Evolutionary conservation across 1,140 invertebrate genomes (phyloP), one percentile per base, ranked within the genome.

Genomic region (Condylostylus longicornis): DNA sequence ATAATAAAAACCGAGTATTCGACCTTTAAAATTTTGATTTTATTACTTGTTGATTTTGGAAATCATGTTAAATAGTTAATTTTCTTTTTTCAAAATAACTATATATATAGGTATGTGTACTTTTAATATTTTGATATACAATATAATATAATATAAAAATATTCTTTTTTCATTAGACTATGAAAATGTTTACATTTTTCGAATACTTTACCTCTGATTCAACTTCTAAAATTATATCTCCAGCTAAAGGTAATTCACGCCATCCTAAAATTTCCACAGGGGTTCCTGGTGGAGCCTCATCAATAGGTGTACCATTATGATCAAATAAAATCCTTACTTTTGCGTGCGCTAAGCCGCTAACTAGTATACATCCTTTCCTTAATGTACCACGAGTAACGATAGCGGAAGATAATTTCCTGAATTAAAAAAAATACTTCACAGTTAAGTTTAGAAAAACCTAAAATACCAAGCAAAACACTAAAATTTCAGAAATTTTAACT

Each of bases 261-360:
- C 90, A 96, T 12, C 90, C 90, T 23, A 85, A 70, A 18, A 97
- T 74, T 60, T 90, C 79, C 4, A 85, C 85, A 1, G 93, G 84
- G 5, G 77, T 78, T 0, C 56, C 58, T 0, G 91, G 86, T 8
- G 68, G 62, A 0, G 82, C 89, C 50, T 75, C 57, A 6, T 66
- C 54, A 8, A 97, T 34, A 0, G 68, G 48, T 19, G 69, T 58
- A 0, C 84, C 84, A 40, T 73, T 68, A 40, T 90, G 81, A 61
- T 91, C 75, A 49, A 81, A 81, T 62, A 98, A 75, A n/a, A 72
- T 63, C 35, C 85, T 70, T 1, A 94, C 87, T 70, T 87, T 91
- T 3, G 75, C 85, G 72, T 76, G 85, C 0, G 78, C 71, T 8
- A 66, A 58, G 2, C 89, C 93, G 43, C 86, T 81, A 0, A 98